Conservation (phyloP, 2,888 invertebrate species). For the Carterocephalus palaemon region DNA sequence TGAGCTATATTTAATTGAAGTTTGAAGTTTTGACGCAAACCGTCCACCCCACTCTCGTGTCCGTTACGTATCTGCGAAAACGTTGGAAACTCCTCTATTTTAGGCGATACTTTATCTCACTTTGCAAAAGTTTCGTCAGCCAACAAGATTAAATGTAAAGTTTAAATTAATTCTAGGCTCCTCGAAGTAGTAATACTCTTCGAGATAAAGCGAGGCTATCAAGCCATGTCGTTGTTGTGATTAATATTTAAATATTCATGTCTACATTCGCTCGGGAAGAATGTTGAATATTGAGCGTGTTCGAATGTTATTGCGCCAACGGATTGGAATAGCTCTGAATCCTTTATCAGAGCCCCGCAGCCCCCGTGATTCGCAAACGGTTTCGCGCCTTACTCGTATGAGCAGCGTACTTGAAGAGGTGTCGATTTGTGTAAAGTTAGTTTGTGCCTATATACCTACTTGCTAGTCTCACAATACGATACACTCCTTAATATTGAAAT, state of each 20-base stretch:
- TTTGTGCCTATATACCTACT: no score
- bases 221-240: slow-evolving; percentile 31
- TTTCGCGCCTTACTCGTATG: slow-evolving; percentile 56
- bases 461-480: no score
- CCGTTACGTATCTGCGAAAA: slow-evolving; percentile 51
- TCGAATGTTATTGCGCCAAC: slow-evolving; percentile 45
- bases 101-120: slow-evolving; percentile 70
- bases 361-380: slow-evolving; percentile 44
- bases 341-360: slow-evolving; percentile 60
- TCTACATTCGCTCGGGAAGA: slow-evolving; percentile 22
- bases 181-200: slow-evolving; percentile 53
- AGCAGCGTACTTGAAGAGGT: no score
- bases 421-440: no score
- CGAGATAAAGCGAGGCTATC: slow-evolving; percentile 46
- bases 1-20: slow-evolving; percentile 10
- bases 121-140: slow-evolving; percentile 64
- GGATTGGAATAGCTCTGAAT: slow-evolving; percentile 61
- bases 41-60: slow-evolving; percentile 29
- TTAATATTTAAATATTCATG: slow-evolving; percentile 34
- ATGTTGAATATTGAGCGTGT: slow-evolving; percentile 27
- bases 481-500: no score
- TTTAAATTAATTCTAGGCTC: slow-evolving; percentile 72
- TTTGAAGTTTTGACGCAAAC: slow-evolving; percentile 7
- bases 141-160: slow-evolving; percentile 74
- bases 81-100: slow-evolving; percentile 57